These are phyloP conservation scores for Falco peregrinus DNA, from an alignment of 2,797 vertebrate genomes.

Conservation along the genomic window DNA sequence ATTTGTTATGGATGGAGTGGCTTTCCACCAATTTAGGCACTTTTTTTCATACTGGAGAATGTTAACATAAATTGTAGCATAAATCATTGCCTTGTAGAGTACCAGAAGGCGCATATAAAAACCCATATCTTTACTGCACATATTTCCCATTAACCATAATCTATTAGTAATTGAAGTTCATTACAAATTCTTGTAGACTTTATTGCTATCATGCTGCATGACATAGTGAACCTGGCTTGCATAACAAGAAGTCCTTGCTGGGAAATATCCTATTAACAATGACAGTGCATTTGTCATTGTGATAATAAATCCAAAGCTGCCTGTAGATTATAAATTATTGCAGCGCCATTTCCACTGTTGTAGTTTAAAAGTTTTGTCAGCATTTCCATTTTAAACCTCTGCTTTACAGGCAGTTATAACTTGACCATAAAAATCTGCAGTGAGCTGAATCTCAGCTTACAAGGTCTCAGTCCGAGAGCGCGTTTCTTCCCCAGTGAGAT, in stretches of 20 bases:
- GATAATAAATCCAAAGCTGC: conserved; percentile 92
- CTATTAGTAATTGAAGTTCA: conserved; percentile 97
- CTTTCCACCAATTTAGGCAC: conserved; percentile 73
- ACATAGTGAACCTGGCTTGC: conserved; percentile 90
- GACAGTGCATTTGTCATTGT: conserved; percentile 94
- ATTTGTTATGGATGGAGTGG: conserved; percentile 76
- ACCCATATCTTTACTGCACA: conserved; percentile 85
- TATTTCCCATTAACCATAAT: conserved; percentile 94
- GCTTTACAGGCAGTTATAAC: conserved; percentile 73
- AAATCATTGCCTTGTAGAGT: conserved; percentile 81
- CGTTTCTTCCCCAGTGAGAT: background rate
- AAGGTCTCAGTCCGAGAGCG: conserved; percentile 45
- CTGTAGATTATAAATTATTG: conserved; percentile 85
- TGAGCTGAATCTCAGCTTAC: conserved; percentile 47
- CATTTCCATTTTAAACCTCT: conserved; percentile 72
- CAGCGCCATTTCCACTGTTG: conserved; percentile 73
- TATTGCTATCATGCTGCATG: conserved; percentile 87
- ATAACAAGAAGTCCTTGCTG: conserved; percentile 90
- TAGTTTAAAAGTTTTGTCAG: conserved; percentile 78
- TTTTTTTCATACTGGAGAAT: conserved; percentile 65
- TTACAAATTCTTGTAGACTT: conserved; percentile 94
- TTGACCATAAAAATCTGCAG: conserved; percentile 71
- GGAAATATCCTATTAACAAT: conserved; percentile 87
- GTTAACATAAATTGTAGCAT: conserved; percentile 82
- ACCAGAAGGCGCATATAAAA: conserved; percentile 82